These are phyloP conservation scores for Erethizon dorsatum DNA, from an alignment of 2,797 vertebrate species.

Conservation along the genomic window DNA sequence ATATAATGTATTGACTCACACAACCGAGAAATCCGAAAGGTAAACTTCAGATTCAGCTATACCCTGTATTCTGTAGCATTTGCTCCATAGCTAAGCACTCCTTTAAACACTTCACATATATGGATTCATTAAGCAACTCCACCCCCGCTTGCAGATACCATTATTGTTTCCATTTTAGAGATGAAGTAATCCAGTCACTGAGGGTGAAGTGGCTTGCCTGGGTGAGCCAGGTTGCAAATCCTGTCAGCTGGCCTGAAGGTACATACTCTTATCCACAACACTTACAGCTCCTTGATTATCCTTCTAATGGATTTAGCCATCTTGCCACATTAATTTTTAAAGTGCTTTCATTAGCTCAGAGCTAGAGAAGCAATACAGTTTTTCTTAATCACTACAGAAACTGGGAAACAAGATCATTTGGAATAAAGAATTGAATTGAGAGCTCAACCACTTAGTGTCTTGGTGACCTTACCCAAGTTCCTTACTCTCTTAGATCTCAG, in stretches of 20 bases:
- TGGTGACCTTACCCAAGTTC: background rate
- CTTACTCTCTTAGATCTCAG: background rate
- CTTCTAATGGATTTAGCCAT: background rate
- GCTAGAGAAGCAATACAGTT: background rate
- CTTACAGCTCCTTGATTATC: background rate
- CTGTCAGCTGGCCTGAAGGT: background rate
- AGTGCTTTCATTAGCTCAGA: constrained; percentile 41
- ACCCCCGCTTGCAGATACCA: background rate
- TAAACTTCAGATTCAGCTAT: background rate
- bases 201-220: background rate
- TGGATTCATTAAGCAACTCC: background rate
- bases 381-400: background rate
- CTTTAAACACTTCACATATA: background rate
- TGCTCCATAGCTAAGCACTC: background rate
- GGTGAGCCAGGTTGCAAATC: background rate
- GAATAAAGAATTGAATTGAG: background rate
- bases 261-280: background rate
- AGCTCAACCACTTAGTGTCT: background rate
- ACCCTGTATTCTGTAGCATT: background rate
- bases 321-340: constrained; percentile 51
- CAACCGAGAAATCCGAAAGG: background rate
- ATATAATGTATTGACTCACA: background rate
- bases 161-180: constrained; percentile 44
- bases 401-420: background rate
- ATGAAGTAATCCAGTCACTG: background rate